Percentiles rank a stretch among this genome's conserved stretches.
These are phyloP conservation scores for Sciurus carolinensis DNA, from an alignment of 2,797 vertebrate genomes.

Conservation along the genomic window DNA sequence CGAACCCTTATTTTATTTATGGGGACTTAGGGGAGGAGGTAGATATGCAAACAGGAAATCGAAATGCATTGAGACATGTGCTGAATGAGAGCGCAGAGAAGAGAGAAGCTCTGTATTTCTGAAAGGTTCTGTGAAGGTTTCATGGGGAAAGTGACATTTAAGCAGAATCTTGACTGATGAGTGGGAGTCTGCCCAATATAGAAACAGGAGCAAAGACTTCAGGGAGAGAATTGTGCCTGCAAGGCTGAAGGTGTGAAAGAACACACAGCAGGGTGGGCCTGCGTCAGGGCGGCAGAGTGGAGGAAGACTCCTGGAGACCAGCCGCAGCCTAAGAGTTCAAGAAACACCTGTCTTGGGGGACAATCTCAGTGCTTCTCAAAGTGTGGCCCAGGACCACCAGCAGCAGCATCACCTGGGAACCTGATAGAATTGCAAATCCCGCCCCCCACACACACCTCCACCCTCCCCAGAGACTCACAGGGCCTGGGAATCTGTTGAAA, in stretches of 20 bases:
- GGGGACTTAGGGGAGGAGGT: neutral
- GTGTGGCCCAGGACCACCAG: neutral
- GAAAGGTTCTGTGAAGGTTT: constrained; percentile 41
- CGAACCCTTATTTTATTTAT: neutral
- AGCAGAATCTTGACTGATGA: constrained; percentile 53
- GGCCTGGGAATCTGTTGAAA: neutral
- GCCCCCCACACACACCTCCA: too few species aligned
- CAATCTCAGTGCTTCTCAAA: neutral
- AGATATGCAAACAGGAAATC: neutral
- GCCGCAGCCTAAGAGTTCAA: neutral
- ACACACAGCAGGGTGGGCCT: fast-evolving
- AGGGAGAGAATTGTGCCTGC: neutral
- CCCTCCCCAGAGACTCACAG: neutral
- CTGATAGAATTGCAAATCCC: neutral
- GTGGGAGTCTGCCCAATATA: constrained; percentile 64
- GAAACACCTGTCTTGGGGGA: neutral
- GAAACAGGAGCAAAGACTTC: constrained; percentile 13
- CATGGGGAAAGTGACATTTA: constrained; percentile 69
- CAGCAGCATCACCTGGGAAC: neutral
- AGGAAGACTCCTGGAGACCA: neutral
- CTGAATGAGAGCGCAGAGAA: neutral
- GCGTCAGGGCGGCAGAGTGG: neutral
- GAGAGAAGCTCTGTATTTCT: neutral
- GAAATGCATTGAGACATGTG: neutral
- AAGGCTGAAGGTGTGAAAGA: neutral